Evolutionary conservation across 2,113 vertebrate species (phyloP), one percentile per base, ranked within the genome.

Genomic region (Diadophis punctatus): DNA sequence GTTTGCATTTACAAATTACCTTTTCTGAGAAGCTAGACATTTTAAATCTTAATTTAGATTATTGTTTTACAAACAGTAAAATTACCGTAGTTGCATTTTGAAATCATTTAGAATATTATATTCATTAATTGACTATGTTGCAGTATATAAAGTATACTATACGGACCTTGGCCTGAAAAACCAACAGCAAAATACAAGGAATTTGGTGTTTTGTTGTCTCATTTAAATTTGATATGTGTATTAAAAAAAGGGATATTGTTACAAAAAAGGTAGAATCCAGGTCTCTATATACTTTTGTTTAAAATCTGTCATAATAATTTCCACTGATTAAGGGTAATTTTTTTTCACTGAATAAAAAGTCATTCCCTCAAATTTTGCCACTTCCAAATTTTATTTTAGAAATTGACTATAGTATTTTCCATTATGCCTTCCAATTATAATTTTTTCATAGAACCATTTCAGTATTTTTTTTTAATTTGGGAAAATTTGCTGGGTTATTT

Each of bases 31-130:
- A 95, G 93, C 49, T 88, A 91, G 0, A 1, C 46, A 39, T 12
- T 84, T 89, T 6, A 92, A 51, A 87, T 89, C 86, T 88, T 63
- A 53, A 0, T 46, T 88, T 74, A 53, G 89, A 48, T 89, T 43
- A 2, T 58, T 86, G 0, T 88, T 91, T 89, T 87, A 22, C 90
- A 94, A 87, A 60, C 89, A 90, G 16, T 80, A 10, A 90, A 91
- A 80, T 89, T 90, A 27, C 0, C 3, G 3, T 27, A 4, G 94
- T 87, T 92, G 30, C 9, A n/a, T 48, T 68, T 74, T 51, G 86
- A 49, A 22, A 39, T 80, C 0, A 39, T 80, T 80, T 39, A 68
- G 63, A n/a, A 25, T 11, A 27, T 60, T 60, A n/a, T 34, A 23
- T 43, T 53, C 22, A 12, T 91, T 53, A 3, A 91, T 8, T 52